Base-by-base conservation (phyloP, 2,113 vertebrate genomes). In the Bombycilla garrulus region DNA sequence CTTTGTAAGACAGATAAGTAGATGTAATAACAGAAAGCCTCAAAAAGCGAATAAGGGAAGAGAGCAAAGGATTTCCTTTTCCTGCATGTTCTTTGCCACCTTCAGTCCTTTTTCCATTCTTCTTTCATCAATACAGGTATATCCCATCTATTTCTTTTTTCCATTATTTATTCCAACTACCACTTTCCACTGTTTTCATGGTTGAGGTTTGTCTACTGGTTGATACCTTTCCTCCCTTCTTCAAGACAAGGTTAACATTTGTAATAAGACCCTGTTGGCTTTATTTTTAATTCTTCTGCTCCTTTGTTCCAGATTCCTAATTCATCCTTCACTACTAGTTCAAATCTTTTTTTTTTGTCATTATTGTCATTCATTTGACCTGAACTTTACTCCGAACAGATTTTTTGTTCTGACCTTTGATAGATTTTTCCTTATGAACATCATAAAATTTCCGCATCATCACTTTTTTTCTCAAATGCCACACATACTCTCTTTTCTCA, bases 381-480 rank as follows among this genome's bases (percentile, higher is more conserved):
- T 83, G 85, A 94, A 94, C 79, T 93, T 95, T 94, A 12, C n/a
- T 77, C 38, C 23, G 71, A 77, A 70, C 17, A 58, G n/a, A 1
- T 3, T 58, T 74, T 65, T 89, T 87, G 73, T 65, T 6, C 74
- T 88, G 85, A 93, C 90, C 62, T 95, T 97, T 91, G 66, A 95
- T 85, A 69, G 78, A 90, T 91, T 61, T 92, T 91, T 87, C 45
- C 62, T 85, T 90, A 77, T 45, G 33, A 89, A 28, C 9, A 54
- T 82, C 66, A 50, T 81, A 87, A 85, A 82, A 85, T 80, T 91
- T 94, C 70, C 35, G 54, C 66, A 76, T 45, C 33, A 62, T 81
- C 50, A 26, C 36, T 76, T 71, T 71, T 67, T 81, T 87, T 26
- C 62, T 47, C 29, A 83, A 91, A 80, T 73, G 62, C 22, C 47